Conservation (phyloP, 2,113 vertebrate species). For the Aix galericulata region DNA sequence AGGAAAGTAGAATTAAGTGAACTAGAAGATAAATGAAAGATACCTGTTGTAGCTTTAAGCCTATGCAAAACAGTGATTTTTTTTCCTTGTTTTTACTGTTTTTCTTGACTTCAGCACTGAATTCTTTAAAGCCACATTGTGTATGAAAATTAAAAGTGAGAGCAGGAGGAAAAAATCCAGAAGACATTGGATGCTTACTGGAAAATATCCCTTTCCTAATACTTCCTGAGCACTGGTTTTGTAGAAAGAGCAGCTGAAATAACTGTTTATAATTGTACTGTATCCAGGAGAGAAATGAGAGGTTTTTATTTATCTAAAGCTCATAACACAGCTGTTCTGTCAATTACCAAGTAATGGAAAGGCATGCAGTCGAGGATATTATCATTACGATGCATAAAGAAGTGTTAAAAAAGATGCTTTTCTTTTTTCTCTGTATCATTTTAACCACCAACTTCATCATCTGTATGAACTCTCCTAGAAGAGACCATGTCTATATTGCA, state of each 20-base stretch:
- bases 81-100: background rate
- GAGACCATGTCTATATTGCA: background rate
- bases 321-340: background rate
- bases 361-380: background rate
- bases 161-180: background rate
- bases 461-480: background rate
- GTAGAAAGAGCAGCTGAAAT: background rate
- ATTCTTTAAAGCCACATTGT: background rate
- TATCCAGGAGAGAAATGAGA: background rate
- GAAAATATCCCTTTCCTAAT: background rate
- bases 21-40: background rate
- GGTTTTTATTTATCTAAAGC: no score
- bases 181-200: background rate
- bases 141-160: background rate
- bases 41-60: background rate
- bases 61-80: background rate
- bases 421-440: background rate
- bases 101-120: background rate
- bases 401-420: background rate
- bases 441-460: background rate
- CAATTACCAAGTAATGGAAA: conserved; percentile 22
- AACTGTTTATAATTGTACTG: conserved; percentile 18
- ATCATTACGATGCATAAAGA: background rate
- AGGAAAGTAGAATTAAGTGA: background rate
- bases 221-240: background rate